These are phyloP conservation scores for Drosophila ohnishii DNA, from an alignment of 1,140 invertebrate genomes.

Conservation along the genomic window DNA sequence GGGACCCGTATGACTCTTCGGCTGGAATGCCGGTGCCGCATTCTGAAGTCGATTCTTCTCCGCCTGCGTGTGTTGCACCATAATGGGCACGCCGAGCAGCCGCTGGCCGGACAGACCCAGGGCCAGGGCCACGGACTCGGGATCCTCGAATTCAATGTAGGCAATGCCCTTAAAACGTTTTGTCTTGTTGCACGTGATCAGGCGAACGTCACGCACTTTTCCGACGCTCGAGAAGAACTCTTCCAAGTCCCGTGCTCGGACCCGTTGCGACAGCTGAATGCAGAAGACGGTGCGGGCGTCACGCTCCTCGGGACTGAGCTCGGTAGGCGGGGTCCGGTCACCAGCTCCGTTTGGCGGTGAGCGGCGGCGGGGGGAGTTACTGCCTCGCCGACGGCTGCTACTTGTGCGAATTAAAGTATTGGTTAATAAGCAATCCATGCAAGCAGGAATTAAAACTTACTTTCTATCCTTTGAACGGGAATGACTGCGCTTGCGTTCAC, in stretches of 20 bases:
- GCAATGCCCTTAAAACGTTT: slow-evolving; percentile 99
- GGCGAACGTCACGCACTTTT: slow-evolving; percentile 98
- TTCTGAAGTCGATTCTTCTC: slow-evolving; percentile 98
- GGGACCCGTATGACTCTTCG: slow-evolving; percentile 92
- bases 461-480: slow-evolving; percentile 75
- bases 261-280: slow-evolving; percentile 97
- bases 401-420: slow-evolving; percentile 12
- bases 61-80: slow-evolving; percentile 99
- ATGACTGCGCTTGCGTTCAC: slow-evolving; percentile 56
- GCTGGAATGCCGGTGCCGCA: slow-evolving; percentile 91
- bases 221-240: slow-evolving; percentile 99
- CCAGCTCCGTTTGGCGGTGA: slow-evolving; percentile 64
- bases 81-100: slow-evolving; percentile 97
- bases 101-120: slow-evolving; percentile 98
- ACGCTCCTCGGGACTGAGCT: slow-evolving; percentile 98
- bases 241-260: slow-evolving; percentile 97
- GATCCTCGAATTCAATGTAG: slow-evolving; percentile 99
- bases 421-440: not conserved
- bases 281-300: slow-evolving; percentile 99
- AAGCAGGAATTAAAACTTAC: slow-evolving; percentile 25
- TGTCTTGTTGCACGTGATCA: slow-evolving; percentile 99
- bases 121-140: slow-evolving; percentile 98
- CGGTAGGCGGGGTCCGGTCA: slow-evolving; percentile 84
- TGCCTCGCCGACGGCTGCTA: slow-evolving; percentile 69
- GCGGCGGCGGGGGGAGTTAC: slow-evolving; percentile 68